phyloP scores from a whole-genome alignment of 35 echinoderm and acorn worm species.

The Amphiura filiformis region DNA sequence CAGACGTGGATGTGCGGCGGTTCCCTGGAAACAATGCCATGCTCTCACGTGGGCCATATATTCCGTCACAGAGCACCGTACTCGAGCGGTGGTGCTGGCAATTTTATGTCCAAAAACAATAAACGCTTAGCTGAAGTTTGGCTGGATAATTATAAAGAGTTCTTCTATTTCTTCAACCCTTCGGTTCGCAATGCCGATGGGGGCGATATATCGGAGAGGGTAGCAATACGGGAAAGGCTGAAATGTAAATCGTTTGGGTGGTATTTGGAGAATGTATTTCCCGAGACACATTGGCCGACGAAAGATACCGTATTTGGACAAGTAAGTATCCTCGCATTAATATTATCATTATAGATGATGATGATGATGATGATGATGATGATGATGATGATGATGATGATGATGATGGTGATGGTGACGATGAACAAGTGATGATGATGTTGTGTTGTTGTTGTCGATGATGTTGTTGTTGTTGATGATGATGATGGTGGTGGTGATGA shows the following conservation, averaged over 20 bases:
- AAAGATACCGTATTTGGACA: slow-evolving; percentile 9
- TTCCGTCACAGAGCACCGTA: slow-evolving; percentile 98
- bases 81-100: slow-evolving; percentile 88
- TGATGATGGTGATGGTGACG: neutral
- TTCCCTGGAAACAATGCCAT: slow-evolving; percentile 86
- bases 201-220: slow-evolving; percentile 42
- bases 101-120: slow-evolving; percentile 97
- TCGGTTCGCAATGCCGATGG: slow-evolving; percentile 8
- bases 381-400: neutral
- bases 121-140: slow-evolving; percentile 95
- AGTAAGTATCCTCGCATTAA: neutral
- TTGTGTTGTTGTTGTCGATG: neutral
- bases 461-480: neutral
- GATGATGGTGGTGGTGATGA: neutral
- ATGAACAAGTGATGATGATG: neutral
- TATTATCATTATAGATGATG: neutral
- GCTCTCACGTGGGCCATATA: slow-evolving; percentile 95
- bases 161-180: slow-evolving; percentile 58
- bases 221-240: slow-evolving; percentile 26
- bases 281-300: slow-evolving; percentile 19
- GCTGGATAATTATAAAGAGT: slow-evolving; percentile 98
- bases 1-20: slow-evolving; percentile 99
- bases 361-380: neutral
- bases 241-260: slow-evolving; percentile 58
- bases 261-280: slow-evolving; percentile 66